Conservation (phyloP, 2,113 vertebrate species). For the Microcebus jonahi region DNA sequence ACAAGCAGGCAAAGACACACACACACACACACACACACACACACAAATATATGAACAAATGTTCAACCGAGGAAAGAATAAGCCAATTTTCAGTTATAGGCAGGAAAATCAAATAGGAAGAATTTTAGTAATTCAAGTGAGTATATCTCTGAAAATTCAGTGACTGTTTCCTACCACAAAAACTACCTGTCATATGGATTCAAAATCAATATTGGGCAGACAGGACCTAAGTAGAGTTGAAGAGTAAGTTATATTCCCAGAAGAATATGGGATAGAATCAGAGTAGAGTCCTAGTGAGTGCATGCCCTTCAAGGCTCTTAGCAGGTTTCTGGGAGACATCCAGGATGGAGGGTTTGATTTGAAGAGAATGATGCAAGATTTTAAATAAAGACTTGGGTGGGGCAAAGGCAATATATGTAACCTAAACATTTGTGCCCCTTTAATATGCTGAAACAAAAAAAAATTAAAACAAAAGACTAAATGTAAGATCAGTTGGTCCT, state of each 20-base stretch:
- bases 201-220: background rate
- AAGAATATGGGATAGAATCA: background rate
- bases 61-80: slow-evolving; percentile 29
- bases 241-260: slow-evolving; percentile 16
- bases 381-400: background rate
- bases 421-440: too few species aligned
- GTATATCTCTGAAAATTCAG: background rate
- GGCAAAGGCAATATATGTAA: too few species aligned
- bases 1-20: slow-evolving; percentile 1
- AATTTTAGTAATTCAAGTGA: slow-evolving; percentile 44
- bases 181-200: slow-evolving; percentile 19
- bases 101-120: slow-evolving; percentile 11
- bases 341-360: background rate
- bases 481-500: background rate
- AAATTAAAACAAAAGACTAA: background rate
- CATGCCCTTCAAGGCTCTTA: slow-evolving; percentile 24
- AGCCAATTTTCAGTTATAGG: slow-evolving; percentile 7
- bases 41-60: slow-evolving; percentile 37
- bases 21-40: background rate
- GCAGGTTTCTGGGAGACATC: slow-evolving; percentile 16
- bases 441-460: too few species aligned
- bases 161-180: slow-evolving; percentile 32
- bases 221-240: background rate
- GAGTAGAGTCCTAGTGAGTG: background rate
- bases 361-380: background rate